Percentiles rank a stretch among this genome's conserved stretches.
These are phyloP conservation scores for Rachycentron canadum DNA, from an alignment of 2,797 vertebrate species.

Conservation along the genomic window DNA sequence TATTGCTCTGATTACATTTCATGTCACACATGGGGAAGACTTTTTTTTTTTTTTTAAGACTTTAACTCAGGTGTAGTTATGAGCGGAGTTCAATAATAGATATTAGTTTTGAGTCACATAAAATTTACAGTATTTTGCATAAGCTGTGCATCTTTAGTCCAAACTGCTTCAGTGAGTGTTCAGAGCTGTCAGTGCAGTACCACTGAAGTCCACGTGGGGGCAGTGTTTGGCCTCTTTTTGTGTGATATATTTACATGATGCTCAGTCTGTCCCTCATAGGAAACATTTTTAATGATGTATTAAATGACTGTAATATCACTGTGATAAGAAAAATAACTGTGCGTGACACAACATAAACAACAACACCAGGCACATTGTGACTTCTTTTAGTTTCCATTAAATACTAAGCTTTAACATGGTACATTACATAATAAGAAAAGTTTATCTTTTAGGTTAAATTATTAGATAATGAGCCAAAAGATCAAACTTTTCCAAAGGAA, in stretches of 20 bases:
- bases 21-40: background rate
- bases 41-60: background rate
- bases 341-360: constrained; percentile 4
- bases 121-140: background rate
- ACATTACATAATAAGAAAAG: constrained; percentile 27
- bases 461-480: constrained; percentile 2
- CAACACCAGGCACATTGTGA: background rate
- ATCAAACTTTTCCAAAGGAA: constrained; percentile 17
- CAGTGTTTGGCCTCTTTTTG: constrained; percentile 65
- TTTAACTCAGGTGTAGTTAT: background rate
- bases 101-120: background rate
- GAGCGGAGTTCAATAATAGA: background rate
- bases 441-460: background rate
- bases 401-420: background rate
- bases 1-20: background rate
- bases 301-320: background rate
- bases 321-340: background rate
- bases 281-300: constrained; percentile 1
- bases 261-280: background rate
- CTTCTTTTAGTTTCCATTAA: background rate
- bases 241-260: background rate
- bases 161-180: background rate
- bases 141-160: background rate
- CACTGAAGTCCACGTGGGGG: constrained; percentile 63
- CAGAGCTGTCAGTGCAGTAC: constrained; percentile 44